Conservation (phyloP, 2,113 vertebrate genomes). For the Clupea harengus region DNA sequence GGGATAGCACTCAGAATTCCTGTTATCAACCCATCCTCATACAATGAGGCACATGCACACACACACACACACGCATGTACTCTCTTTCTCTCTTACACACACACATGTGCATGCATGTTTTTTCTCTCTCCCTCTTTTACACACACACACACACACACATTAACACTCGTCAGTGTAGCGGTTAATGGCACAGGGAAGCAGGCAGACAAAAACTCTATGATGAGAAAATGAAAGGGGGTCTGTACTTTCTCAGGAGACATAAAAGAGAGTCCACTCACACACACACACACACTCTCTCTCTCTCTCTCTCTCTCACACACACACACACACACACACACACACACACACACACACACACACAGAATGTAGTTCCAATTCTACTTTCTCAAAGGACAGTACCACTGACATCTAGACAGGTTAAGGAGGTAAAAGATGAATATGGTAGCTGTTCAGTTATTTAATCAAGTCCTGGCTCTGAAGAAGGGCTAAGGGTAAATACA, state of each 20-base stretch:
- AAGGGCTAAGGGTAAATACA: background rate
- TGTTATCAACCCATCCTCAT: conserved; percentile 27
- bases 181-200: background rate
- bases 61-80: background rate
- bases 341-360: background rate
- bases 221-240: background rate
- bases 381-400: background rate
- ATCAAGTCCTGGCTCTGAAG: background rate
- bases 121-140: background rate
- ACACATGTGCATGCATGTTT: background rate
- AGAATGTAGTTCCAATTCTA: background rate
- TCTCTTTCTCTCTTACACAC: background rate
- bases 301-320: background rate
- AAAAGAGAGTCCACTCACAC: background rate
- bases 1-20: conserved; percentile 18
- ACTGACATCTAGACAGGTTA: background rate
- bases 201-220: background rate
- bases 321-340: too few relatives aligned
- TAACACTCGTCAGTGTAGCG: background rate
- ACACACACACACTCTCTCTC: background rate
- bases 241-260: background rate
- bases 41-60: background rate
- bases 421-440: background rate
- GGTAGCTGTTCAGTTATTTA: background rate
- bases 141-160: conserved; percentile 20